Evolutionary conservation across 2,888 invertebrate species (phyloP).

Genomic region (Cosmia pyralina): DNA sequence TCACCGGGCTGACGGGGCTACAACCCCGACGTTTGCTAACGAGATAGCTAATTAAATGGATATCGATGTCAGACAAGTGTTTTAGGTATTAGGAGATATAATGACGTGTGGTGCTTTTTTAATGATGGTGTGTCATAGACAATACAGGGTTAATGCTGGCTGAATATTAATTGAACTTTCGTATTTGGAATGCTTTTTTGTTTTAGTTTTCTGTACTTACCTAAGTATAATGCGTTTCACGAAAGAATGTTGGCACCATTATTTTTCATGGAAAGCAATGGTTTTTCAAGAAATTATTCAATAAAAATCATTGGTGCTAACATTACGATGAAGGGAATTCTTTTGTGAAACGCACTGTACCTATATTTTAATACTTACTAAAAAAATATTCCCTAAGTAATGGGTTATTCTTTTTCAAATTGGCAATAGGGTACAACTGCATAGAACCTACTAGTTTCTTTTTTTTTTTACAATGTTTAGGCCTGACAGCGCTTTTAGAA

Average conservation of each 20-base stretch:
- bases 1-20: conserved; percentile 38
- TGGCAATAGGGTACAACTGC: no score
- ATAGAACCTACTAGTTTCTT: no score
- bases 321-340: no score
- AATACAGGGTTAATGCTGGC: not conserved
- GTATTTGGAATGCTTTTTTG: not conserved
- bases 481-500: not conserved
- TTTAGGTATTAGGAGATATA: conserved; percentile 20
- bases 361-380: not conserved
- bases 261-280: no score
- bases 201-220: not conserved
- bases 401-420: not conserved
- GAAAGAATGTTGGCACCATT: no score
- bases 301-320: no score
- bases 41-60: conserved; percentile 63
- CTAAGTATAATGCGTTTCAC: no score
- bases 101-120: conserved; percentile 17
- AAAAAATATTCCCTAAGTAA: not conserved
- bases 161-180: not conserved
- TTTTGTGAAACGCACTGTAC: no score
- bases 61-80: conserved; percentile 37
- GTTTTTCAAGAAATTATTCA: no score
- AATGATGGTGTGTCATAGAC: conserved; percentile 24
- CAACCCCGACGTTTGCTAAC: conserved; percentile 58
- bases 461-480: not conserved